Base-by-base conservation (phyloP, 2,113 vertebrate genomes). In the Erythrocebus patas region DNA sequence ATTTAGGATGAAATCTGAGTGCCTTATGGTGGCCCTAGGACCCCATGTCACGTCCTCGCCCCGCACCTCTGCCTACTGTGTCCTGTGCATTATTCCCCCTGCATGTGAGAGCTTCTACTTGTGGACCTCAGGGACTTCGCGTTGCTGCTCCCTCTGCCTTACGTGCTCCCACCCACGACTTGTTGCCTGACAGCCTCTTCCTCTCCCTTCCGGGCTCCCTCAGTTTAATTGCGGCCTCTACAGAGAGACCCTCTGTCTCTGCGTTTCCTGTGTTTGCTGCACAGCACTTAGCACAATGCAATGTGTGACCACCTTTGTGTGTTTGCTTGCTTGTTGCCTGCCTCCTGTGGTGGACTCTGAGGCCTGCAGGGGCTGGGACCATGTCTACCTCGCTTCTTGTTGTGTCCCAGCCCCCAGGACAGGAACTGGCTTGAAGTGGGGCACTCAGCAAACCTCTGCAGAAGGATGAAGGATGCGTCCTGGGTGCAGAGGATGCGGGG, bases 31-130 rank as follows among this genome's bases (percentile, higher is more conserved):
- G 64, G 35, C 25, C 80, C 22, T 30, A 2, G 76, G 79, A 25
- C 27, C 30, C 57, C 9, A 16, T 17, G 4, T 40, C 25, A 23
- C 2, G 9, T 48, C 32, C 52, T 43, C 2, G 16, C 35, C 61
- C 3, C 1, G 0, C 10, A 6, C 14, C n/a, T 55, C 55, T 43
- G n/a, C 35, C n/a, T 11, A 10, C 38, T 2, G 0, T 9, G 32
- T 52, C 48, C 38, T 27, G 57, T 17, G 0, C 18, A 0, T 12
- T 38, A 20, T 10, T 43, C 35, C 23, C 68, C 30, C 32, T 22
- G 43, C 8, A 13, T 1, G 2, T 0, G 27, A 30, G 32, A n/a
- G 32, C 79, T 57, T 40, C 57, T 59, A 22, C 66, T 32, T 8
- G 10, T 48, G 48, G 76, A 80, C 88, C 78, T 38, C 83, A 59